Evolutionary conservation across 2,113 vertebrate species (phyloP).

Genomic region (Pungitius pungitius): DNA sequence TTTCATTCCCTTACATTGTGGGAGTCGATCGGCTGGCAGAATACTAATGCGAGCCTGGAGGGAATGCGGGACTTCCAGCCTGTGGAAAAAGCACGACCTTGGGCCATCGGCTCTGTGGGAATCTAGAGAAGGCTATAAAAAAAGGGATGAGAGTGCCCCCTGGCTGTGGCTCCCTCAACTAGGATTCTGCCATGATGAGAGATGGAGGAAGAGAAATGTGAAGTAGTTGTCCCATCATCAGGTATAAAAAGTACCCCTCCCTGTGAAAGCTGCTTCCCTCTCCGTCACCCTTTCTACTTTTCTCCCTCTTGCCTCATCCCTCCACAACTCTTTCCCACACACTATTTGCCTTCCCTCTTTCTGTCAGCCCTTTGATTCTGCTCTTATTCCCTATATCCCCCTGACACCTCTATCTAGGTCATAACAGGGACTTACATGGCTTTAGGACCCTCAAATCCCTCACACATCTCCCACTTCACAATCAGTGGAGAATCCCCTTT

Average conservation of each 20-base stretch:
- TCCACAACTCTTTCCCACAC: neutral
- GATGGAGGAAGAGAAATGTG: conserved; percentile 9
- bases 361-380: conserved; percentile 83
- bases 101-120: conserved; percentile 49
- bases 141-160: conserved; percentile 49
- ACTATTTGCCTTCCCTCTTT: conserved; percentile 31
- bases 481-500: conserved; percentile 72
- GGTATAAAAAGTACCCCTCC: conserved; percentile 21
- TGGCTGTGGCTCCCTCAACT: conserved; percentile 37
- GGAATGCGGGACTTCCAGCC: conserved; percentile 48
- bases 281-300: conserved; percentile 32
- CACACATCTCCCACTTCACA: conserved; percentile 22
- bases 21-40: conserved; percentile 37
- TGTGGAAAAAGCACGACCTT: conserved; percentile 71
- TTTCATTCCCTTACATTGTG: conserved; percentile 55
- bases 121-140: conserved; percentile 16
- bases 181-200: conserved; percentile 6
- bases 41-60: conserved; percentile 66
- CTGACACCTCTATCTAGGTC: conserved; percentile 87
- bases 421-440: conserved; percentile 78
- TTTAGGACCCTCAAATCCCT: conserved; percentile 54
- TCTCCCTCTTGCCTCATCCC: neutral
- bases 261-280: conserved; percentile 53
- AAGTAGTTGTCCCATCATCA: conserved; percentile 44
- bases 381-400: conserved; percentile 86